Evolutionary conservation across 2,797 vertebrate genomes (phyloP).

Genomic region (Artibeus jamaicensis): DNA sequence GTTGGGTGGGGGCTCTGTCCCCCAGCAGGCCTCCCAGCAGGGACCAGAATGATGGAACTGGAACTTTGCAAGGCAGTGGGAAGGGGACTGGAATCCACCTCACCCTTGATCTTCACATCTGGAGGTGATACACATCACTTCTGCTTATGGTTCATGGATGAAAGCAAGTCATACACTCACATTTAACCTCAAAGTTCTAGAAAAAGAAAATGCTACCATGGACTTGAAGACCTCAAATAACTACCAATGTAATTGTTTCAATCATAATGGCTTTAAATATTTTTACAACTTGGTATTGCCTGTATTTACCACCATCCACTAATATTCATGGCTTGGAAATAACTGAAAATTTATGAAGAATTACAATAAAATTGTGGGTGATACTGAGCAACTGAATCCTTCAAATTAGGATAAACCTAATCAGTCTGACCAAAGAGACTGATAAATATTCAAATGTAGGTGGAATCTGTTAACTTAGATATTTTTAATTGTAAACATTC

Average conservation of each 20-base stretch:
- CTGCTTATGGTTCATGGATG: background rate
- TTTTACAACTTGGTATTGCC: background rate
- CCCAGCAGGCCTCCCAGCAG: too few relatives aligned
- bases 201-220: background rate
- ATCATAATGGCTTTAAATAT: background rate
- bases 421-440: background rate
- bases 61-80: background rate
- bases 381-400: background rate
- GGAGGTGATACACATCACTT: background rate
- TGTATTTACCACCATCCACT: background rate
- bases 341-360: background rate
- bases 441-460: background rate
- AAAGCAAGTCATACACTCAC: background rate
- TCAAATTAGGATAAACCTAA: background rate
- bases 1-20: accelerated
- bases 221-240: background rate
- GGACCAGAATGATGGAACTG: background rate
- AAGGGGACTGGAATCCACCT: background rate
- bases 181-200: background rate
- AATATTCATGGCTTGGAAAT: background rate
- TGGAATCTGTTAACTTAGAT: background rate
- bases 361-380: background rate
- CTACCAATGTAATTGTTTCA: background rate
- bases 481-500: background rate
- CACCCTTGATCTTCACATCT: background rate